Percentiles rank a stretch among this genome's conserved stretches.
Evolutionary conservation across 1,140 invertebrate genomes (phyloP).

Genomic region (Paramacrobiotus metropolitanus): DNA sequence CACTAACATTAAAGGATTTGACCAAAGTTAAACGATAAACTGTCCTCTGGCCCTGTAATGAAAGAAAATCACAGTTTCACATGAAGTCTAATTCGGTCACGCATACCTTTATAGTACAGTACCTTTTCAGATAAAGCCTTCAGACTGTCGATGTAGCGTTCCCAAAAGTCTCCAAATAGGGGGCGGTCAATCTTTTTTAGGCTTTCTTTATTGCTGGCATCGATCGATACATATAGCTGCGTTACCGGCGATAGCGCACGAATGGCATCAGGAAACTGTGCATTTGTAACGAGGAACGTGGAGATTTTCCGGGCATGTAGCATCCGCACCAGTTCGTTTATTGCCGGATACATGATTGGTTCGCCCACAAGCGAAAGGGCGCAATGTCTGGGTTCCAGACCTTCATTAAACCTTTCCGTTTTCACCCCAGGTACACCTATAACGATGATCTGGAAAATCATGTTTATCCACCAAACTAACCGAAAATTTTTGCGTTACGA

Average conservation of each 20-base stretch:
- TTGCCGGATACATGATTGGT: slow-evolving; percentile 42
- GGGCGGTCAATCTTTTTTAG: slow-evolving; percentile 39
- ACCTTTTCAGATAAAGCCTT: slow-evolving; percentile 29
- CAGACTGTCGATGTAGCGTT: slow-evolving; percentile 33
- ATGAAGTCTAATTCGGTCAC: too few species aligned
- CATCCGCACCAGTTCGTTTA: slow-evolving; percentile 31
- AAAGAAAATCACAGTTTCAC: slow-evolving; percentile 5
- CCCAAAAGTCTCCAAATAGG: slow-evolving; percentile 37
- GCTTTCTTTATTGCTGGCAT: slow-evolving; percentile 36
- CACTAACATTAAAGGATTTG: slow-evolving; percentile 36
- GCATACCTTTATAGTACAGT: too few species aligned
- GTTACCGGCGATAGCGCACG: slow-evolving; percentile 32
- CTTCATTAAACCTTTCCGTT: slow-evolving; percentile 30
- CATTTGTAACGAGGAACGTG: slow-evolving; percentile 37
- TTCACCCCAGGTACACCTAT: slow-evolving; percentile 36
- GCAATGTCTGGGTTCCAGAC: slow-evolving; percentile 28
- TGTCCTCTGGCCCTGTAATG: slow-evolving; percentile 30
- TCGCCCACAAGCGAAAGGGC: slow-evolving; percentile 39
- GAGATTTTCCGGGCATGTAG: slow-evolving; percentile 32
- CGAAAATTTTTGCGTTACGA: not conserved
- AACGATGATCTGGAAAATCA: slow-evolving; percentile 4
- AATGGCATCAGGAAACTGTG: slow-evolving; percentile 38
- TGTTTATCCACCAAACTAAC: not conserved
- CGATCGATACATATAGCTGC: slow-evolving; percentile 39
- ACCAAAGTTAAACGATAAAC: slow-evolving; percentile 39